Conservation (phyloP, 2,113 vertebrate genomes). For the Stictonetta naevosa region DNA sequence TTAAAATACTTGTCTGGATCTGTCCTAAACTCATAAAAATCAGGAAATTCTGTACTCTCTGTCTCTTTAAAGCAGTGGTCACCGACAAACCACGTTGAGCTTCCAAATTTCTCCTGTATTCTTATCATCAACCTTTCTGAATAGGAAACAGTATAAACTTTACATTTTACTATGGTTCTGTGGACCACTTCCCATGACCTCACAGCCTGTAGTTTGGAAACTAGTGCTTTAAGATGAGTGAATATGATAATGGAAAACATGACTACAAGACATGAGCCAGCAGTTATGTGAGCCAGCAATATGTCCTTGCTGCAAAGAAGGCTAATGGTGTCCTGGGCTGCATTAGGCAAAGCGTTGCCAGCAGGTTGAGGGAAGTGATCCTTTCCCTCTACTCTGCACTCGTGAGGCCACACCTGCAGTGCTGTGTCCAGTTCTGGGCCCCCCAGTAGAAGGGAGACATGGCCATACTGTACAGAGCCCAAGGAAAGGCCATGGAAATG, state of each 20-base stretch:
- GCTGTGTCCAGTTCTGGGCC: background rate
- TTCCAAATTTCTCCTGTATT: background rate
- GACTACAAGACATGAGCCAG: background rate
- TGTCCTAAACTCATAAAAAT: constrained; percentile 13
- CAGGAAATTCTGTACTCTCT: background rate
- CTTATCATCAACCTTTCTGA: background rate
- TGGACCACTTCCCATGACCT: background rate
- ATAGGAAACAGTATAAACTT: background rate
- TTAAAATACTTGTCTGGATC: constrained; percentile 11
- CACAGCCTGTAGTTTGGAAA: background rate
- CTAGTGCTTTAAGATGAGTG: background rate
- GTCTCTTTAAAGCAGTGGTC: background rate
- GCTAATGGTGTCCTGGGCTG: background rate
- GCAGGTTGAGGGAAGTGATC: background rate
- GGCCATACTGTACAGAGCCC: background rate
- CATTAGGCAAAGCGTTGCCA: background rate
- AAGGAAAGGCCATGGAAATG: background rate
- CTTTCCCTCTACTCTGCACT: background rate
- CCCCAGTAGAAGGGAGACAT: background rate
- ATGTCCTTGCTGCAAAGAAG: background rate
- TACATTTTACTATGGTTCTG: background rate
- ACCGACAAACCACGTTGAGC: background rate
- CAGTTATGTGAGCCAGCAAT: background rate
- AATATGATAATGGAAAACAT: background rate
- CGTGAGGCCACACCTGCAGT: background rate